Conservation (phyloP, 2,888 invertebrate genomes). For the Cremastinae sp. region DNA sequence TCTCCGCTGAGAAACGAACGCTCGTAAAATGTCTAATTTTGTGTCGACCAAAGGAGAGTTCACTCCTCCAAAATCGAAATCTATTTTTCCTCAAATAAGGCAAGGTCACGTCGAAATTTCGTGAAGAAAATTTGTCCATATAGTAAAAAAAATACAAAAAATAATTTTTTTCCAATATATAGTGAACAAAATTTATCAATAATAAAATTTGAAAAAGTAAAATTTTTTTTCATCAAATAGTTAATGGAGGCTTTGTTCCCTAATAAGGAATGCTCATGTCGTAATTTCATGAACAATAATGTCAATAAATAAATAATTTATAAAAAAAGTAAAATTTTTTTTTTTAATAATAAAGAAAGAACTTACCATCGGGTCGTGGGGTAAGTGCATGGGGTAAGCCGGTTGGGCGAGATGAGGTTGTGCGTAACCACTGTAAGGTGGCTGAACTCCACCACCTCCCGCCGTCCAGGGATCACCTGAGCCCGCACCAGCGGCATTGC, state of each 20-base stretch:
- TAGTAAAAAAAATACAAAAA: conserved; percentile 11
- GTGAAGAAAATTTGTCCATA: background rate
- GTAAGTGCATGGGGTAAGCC: conserved; percentile 80
- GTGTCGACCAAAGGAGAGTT: conserved; percentile 57
- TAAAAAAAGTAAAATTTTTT: background rate
- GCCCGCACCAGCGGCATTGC: conserved; percentile 79
- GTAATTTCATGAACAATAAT: too few species aligned
- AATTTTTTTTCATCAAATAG: too few species aligned
- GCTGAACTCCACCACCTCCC: conserved; percentile 81
- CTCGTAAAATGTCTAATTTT: conserved; percentile 74
- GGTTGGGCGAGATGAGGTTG: conserved; percentile 79
- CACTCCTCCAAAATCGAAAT: conserved; percentile 53
- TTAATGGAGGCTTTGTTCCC: too few species aligned
- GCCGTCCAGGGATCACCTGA: conserved; percentile 80
- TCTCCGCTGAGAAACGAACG: conserved; percentile 30
- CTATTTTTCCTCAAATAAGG: conserved; percentile 74
- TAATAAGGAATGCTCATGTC: too few species aligned
- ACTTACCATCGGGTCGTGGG: conserved; percentile 81
- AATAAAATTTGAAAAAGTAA: too few species aligned
- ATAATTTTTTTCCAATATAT: too few species aligned
- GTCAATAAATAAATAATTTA: too few species aligned
- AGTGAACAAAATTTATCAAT: too few species aligned
- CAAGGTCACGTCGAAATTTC: conserved; percentile 15
- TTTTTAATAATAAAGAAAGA: background rate
- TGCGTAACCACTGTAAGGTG: conserved; percentile 78